Percentiles rank a stretch among this genome's conserved stretches.
These are phyloP conservation scores for Timema cristinae DNA, from an alignment of 2,888 invertebrate genomes.

Conservation along the genomic window DNA sequence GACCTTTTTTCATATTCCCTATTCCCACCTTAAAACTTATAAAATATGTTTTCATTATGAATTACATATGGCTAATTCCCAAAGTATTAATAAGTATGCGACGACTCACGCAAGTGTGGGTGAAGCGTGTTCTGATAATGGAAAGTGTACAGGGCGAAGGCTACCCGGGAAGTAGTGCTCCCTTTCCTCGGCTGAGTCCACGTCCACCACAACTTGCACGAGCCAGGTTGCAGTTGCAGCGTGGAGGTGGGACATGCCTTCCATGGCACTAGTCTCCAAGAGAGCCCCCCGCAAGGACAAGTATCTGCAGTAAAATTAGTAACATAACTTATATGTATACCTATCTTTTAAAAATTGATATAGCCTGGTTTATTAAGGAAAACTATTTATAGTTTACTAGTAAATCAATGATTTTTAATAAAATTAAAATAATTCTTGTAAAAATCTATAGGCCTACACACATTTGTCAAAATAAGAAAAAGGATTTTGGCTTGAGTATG, in stretches of 20 bases:
- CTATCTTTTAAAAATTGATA: background rate
- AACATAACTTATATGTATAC: background rate
- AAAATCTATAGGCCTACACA: too few relatives aligned
- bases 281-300: conserved; percentile 70
- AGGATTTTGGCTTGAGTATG: too few relatives aligned
- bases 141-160: conserved; percentile 56
- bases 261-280: conserved; percentile 68
- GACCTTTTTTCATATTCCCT: too few relatives aligned
- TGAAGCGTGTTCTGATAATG: conserved; percentile 60
- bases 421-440: too few relatives aligned
- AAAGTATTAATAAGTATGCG: too few relatives aligned
- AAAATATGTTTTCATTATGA: too few relatives aligned
- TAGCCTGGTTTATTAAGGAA: too few relatives aligned
- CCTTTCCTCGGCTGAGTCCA: conserved; percentile 41
- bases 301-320: conserved; percentile 49
- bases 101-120: conserved; percentile 59
- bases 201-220: conserved; percentile 68
- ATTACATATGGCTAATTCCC: too few relatives aligned
- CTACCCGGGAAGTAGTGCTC: conserved; percentile 59
- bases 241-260: conserved; percentile 68
- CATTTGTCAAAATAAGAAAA: too few relatives aligned
- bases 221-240: conserved; percentile 83
- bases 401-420: too few relatives aligned
- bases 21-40: too few relatives aligned
- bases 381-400: too few relatives aligned